Evolutionary conservation across 2,888 invertebrate genomes (phyloP).

Genomic region (Ophioninae sp.): DNA sequence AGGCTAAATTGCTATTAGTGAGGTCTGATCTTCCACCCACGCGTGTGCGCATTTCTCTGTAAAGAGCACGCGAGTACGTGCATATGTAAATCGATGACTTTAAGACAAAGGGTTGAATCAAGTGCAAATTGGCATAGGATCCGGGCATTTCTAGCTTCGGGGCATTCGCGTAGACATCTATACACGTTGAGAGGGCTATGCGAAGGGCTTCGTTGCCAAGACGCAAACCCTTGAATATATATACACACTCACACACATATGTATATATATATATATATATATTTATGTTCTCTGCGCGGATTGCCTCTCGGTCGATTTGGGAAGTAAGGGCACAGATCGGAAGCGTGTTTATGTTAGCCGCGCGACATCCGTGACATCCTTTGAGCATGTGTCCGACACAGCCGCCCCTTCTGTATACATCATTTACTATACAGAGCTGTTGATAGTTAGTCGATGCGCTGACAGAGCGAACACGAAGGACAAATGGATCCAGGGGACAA

Average conservation of each 20-base stretch:
- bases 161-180: not conserved
- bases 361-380: conserved; percentile 67
- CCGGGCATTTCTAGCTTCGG: not conserved
- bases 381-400: conserved; percentile 66
- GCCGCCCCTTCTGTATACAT: conserved; percentile 54
- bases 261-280: conserved; percentile 55
- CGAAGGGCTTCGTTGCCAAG: conserved; percentile 1
- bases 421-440: conserved; percentile 12
- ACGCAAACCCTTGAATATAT: not conserved
- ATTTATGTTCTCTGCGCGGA: conserved; percentile 53
- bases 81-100: conserved; percentile 19
- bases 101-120: conserved; percentile 4
- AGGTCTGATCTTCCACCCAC: not conserved
- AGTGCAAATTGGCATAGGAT: not conserved
- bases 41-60: not conserved
- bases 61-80: not conserved
- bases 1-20: conserved; percentile 30
- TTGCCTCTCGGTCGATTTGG: conserved; percentile 48
- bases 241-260: not conserved
- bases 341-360: conserved; percentile 67
- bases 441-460: conserved; percentile 37
- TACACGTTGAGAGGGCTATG: not conserved
- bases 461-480: not conserved
- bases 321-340: conserved; percentile 66
- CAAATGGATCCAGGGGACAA: not conserved